Evolutionary conservation across 2,113 vertebrate genomes (phyloP), one percentile per base, ranked within the genome.

Genomic region (Nibea coibor): DNA sequence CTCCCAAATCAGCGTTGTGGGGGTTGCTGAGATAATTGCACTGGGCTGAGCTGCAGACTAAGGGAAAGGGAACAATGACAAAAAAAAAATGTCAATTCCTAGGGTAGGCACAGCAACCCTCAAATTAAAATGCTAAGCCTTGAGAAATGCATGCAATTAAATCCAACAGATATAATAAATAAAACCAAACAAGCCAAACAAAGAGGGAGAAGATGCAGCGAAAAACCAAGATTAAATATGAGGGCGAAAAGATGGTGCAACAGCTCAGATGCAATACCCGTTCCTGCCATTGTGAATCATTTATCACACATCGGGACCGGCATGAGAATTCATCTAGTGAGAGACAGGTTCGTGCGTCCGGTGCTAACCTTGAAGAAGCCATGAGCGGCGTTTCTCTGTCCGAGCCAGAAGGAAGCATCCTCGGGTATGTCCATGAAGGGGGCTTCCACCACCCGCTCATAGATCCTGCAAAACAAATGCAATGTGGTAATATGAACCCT

Each of bases 351-450:
- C 42, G 53, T 65, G 4, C 22, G 50, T n/a, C 26, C 50, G 20
- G 58, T 1, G 28, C 87, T 57, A 59, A 89, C 98, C 97, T 99
- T 99, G 89, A 99, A 99, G 91, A 97, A 97, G 59, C 98, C 97
- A 24, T 99, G 98, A 19, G 97, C 97, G 20, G 95, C 94, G 90
- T 99, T 99, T 88, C 98, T 96, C 87, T 99, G 98, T 89, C 98
- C 98, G 54, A 99, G 89, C 98, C 98, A 99, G 93, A 99, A 96
- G 1, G 96, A 94, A 53, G 97, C 95, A 10, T 96, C 97, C 57
- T 95, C 86, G 67, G 97, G 97, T 77, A 99, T 95, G 84, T 98
- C 96, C 95, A 97, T 97, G 78, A 93, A 96, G 11, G 97, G 97
- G 39, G 96, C 96, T 72, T 98, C 96, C 72, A 98, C 96, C 72